phyloP scores from a whole-genome alignment of 1,140 invertebrate genomes.

The Calephelis virginiensis region DNA sequence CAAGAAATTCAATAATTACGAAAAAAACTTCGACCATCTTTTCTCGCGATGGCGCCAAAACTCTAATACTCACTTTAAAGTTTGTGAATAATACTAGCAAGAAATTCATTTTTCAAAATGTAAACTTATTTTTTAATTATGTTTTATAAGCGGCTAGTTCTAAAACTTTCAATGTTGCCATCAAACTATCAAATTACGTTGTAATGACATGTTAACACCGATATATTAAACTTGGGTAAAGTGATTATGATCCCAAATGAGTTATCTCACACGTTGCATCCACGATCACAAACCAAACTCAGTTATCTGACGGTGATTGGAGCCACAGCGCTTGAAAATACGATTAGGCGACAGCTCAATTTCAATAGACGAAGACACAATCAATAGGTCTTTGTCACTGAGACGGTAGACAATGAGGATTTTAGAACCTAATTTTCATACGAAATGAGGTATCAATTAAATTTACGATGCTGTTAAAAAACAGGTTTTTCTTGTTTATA shows the following conservation, averaged over 20 bases:
- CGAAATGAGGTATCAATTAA: neutral
- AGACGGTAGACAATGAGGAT: neutral
- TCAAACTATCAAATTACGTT: neutral
- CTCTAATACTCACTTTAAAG: no score
- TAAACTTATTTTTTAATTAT: neutral
- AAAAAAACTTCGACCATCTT: no score
- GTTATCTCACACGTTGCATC: conserved; percentile 11
- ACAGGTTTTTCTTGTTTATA: no score
- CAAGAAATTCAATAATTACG: no score
- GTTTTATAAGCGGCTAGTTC: no score
- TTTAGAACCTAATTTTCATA: neutral
- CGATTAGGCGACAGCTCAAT: conserved; percentile 9
- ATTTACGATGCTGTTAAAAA: no score
- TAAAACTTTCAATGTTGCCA: no score
- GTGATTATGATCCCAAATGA: neutral
- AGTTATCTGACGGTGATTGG: conserved; percentile 6
- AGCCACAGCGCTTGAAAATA: conserved; percentile 5
- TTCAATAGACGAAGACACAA: conserved; percentile 12
- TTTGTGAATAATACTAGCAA: no score
- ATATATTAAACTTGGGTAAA: conserved; percentile 8
- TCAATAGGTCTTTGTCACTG: neutral
- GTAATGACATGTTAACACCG: neutral
- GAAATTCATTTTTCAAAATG: no score
- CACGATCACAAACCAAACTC: conserved; percentile 5
- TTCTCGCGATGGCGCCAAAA: no score